Percentiles rank a stretch among this genome's conserved stretches.
Evolutionary conservation across 2,888 invertebrate species (phyloP).

Genomic region (Clusia tigrina): DNA sequence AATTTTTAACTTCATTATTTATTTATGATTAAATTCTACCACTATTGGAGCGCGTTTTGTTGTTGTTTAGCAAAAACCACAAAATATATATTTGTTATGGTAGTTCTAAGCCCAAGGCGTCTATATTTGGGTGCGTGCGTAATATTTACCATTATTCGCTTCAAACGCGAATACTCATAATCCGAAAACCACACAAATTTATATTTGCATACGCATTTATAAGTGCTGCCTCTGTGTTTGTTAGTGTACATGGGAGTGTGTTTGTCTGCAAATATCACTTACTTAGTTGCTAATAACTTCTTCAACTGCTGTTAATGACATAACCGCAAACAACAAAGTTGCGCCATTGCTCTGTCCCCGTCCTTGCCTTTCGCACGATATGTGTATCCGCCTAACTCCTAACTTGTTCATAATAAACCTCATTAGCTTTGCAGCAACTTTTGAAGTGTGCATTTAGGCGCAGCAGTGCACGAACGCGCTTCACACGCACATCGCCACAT

Average conservation of each 20-base stretch:
- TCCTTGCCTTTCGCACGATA: background rate
- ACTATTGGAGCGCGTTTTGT: too few species aligned
- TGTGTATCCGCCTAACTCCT: background rate
- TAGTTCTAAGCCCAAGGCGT: constrained; percentile 4
- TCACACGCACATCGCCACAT: background rate
- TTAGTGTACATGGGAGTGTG: constrained; percentile 11
- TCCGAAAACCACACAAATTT: too few species aligned
- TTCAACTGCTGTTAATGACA: constrained; percentile 53
- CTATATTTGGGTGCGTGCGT: constrained; percentile 6
- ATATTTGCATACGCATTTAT: too few species aligned
- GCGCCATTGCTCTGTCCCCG: background rate
- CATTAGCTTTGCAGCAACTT: constrained; percentile 56
- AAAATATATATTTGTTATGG: background rate
- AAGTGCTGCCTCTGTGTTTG: too few species aligned
- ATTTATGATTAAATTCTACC: too few species aligned
- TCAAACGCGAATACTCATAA: too few species aligned
- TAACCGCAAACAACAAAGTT: constrained; percentile 57
- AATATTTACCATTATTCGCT: constrained; percentile 22
- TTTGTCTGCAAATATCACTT: constrained; percentile 50
- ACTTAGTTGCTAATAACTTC: constrained; percentile 51
- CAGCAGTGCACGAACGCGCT: constrained; percentile 35
- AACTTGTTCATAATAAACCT: constrained; percentile 55
- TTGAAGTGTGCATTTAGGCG: constrained; percentile 56
- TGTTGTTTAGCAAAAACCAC: too few species aligned
- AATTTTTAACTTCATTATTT: too few species aligned